These are phyloP conservation scores for Labia minor DNA, from an alignment of 2,888 invertebrate species.

Conservation along the genomic window DNA sequence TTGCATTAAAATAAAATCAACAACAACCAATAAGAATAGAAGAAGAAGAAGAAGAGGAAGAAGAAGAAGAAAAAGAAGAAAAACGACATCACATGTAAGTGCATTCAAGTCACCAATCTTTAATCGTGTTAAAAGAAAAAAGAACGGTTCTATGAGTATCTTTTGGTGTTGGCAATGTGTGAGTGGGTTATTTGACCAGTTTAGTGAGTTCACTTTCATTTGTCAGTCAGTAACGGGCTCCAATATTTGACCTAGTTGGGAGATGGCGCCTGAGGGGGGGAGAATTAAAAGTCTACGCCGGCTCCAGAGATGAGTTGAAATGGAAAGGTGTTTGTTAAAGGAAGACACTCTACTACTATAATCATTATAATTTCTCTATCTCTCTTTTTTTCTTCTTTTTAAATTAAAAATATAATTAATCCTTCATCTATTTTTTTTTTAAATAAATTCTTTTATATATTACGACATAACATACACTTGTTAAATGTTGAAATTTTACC, in stretches of 20 bases:
- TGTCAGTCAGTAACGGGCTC: background rate
- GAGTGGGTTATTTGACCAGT: conserved; percentile 7
- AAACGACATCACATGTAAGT: background rate
- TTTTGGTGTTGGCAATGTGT: background rate
- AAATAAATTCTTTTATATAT: too few relatives aligned
- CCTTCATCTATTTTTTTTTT: too few relatives aligned
- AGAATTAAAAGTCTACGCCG: background rate
- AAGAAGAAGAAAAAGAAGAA: background rate
- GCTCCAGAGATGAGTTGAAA: background rate
- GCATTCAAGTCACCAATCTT: background rate
- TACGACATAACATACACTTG: too few relatives aligned
- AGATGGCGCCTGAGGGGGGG: background rate
- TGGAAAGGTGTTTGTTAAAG: background rate
- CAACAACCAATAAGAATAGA: too few relatives aligned
- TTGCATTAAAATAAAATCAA: too few relatives aligned
- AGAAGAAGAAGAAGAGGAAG: too few relatives aligned
- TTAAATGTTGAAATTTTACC: too few relatives aligned
- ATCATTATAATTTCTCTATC: too few relatives aligned
- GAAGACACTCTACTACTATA: background rate
- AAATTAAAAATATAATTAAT: too few relatives aligned
- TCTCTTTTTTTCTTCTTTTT: too few relatives aligned
- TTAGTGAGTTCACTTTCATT: conserved; percentile 4
- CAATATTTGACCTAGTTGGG: background rate
- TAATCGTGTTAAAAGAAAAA: background rate
- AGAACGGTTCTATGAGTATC: background rate